Conservation (phyloP, 2,888 invertebrate genomes). For the Apamea crenata region DNA sequence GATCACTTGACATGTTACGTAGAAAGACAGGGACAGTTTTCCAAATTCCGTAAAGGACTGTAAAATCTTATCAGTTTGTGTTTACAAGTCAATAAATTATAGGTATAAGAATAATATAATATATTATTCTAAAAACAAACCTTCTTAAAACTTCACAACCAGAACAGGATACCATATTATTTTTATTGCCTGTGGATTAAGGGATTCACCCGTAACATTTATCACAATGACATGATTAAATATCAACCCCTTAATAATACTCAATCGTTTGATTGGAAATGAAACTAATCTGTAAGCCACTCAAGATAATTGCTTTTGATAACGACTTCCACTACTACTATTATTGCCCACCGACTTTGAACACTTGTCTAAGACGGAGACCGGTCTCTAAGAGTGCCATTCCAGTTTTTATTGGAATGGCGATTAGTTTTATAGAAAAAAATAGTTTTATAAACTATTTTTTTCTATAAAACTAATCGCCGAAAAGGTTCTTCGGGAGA, state of each 20-base stretch:
- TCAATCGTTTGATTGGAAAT: not conserved
- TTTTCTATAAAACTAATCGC: slow-evolving; percentile 70
- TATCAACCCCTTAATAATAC: not conserved
- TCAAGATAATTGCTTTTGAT: slow-evolving; percentile 13
- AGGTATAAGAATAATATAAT: not conserved
- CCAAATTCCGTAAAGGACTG: not conserved
- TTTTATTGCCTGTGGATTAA: not conserved
- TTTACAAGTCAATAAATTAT: not conserved
- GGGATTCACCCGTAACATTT: too few species aligned
- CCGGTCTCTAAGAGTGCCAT: slow-evolving; percentile 54
- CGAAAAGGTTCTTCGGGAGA: slow-evolving; percentile 61
- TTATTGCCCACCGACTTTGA: slow-evolving; percentile 23
- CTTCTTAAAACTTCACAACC: not conserved
- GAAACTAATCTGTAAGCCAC: slow-evolving; percentile 12
- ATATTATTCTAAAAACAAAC: too few species aligned
- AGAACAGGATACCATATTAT: not conserved
- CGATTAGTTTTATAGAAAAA: too few species aligned
- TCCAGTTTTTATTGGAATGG: slow-evolving; percentile 62
- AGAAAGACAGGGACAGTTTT: not conserved
- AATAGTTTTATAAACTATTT: too few species aligned
- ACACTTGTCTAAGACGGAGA: slow-evolving; percentile 20
- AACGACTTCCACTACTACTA: slow-evolving; percentile 11
- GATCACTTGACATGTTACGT: slow-evolving; percentile 25
- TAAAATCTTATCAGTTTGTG: not conserved
- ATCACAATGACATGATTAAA: not conserved